phyloP scores from a whole-genome alignment of 2,888 invertebrate genomes.

The Harpagoxenus sublaevis region DNA sequence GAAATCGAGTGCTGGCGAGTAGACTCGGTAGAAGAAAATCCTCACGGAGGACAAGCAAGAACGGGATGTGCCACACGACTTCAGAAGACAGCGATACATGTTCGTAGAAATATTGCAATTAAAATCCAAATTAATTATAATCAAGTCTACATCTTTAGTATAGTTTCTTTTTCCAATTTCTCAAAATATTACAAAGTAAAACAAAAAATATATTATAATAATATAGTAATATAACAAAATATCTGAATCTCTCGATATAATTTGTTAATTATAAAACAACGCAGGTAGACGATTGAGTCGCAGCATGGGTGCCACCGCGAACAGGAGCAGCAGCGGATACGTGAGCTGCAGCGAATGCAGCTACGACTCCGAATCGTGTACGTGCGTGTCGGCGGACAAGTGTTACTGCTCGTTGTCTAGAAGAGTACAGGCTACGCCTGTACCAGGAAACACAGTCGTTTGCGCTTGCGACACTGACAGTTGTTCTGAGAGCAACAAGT shows the following conservation, averaged over 20 bases:
- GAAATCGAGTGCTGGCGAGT: slow-evolving; percentile 81
- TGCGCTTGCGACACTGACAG: slow-evolving; percentile 95
- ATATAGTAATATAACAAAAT: background rate
- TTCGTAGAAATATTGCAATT: slow-evolving; percentile 66
- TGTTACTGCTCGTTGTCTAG: slow-evolving; percentile 93
- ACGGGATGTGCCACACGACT: slow-evolving; percentile 80
- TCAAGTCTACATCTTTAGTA: background rate
- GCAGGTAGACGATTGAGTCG: slow-evolving; percentile 78
- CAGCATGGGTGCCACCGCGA: slow-evolving; percentile 77
- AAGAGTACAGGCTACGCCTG: slow-evolving; percentile 82
- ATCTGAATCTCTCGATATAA: background rate
- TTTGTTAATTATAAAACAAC: background rate
- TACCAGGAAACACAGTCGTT: slow-evolving; percentile 84
- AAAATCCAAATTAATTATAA: background rate
- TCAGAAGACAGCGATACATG: slow-evolving; percentile 85
- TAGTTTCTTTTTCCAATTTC: background rate
- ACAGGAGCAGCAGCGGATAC: slow-evolving; percentile 89
- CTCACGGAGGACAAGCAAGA: slow-evolving; percentile 77
- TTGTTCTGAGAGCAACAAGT: slow-evolving; percentile 95
- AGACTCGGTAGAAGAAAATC: slow-evolving; percentile 81
- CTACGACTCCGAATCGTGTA: slow-evolving; percentile 94
- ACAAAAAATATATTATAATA: background rate
- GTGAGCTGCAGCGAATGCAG: slow-evolving; percentile 96
- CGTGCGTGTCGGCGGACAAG: slow-evolving; percentile 92
- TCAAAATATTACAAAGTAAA: background rate